Percentiles rank a stretch among this genome's conserved stretches.
Conservation (phyloP, 2,888 invertebrate species). For the Andrena minutula region DNA sequence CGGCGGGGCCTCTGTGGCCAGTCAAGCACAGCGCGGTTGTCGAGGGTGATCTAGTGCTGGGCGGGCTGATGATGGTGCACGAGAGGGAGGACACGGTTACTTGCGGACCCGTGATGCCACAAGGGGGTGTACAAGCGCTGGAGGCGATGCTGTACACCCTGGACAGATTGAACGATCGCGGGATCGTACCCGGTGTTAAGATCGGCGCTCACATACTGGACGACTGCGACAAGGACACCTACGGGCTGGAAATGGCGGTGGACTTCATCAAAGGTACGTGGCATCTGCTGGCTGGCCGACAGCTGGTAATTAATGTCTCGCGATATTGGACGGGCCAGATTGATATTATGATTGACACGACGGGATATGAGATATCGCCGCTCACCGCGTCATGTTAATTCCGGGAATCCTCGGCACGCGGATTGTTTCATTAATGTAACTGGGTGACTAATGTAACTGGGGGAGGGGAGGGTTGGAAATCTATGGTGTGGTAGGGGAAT, state of each 20-base stretch:
- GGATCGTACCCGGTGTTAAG: constrained; percentile 89
- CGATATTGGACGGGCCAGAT: background rate
- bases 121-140: constrained; percentile 93
- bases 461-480: background rate
- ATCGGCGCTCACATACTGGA: constrained; percentile 95
- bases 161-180: constrained; percentile 89
- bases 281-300: background rate
- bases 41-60: constrained; percentile 93
- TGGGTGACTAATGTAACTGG: background rate
- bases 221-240: constrained; percentile 97
- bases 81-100: constrained; percentile 92
- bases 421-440: background rate
- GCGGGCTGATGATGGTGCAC: constrained; percentile 97
- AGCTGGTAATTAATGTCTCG: constrained; percentile 9
- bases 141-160: constrained; percentile 96
- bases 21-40: constrained; percentile 92
- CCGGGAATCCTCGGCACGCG: no score
- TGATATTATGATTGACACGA: constrained; percentile 17
- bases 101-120: constrained; percentile 96
- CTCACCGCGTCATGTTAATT: constrained; percentile 2
- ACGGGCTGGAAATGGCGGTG: constrained; percentile 96
- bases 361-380: background rate
- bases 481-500: background rate
- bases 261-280: constrained; percentile 95
- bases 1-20: constrained; percentile 87